These are phyloP conservation scores for Myotis daubentonii DNA, from an alignment of 2,797 vertebrate species.

Conservation along the genomic window DNA sequence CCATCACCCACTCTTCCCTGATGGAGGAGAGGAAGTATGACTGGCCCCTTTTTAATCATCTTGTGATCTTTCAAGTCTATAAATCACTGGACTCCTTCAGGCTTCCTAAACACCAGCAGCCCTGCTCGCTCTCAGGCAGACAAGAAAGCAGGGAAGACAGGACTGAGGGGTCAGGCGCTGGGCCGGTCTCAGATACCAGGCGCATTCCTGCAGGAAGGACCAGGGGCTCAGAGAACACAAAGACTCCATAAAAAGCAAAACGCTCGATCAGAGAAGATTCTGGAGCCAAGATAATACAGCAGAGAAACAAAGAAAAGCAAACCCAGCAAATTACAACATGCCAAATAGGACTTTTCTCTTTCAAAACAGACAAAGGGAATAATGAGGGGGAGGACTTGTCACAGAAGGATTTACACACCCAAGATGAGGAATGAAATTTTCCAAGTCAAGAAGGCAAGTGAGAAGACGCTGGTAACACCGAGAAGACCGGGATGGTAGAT, in stretches of 20 bases:
- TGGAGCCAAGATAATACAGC: neutral
- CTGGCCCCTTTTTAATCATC: constrained; percentile 26
- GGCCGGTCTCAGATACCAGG: neutral
- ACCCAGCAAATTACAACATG: neutral
- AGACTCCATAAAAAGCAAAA: neutral
- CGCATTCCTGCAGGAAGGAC: neutral
- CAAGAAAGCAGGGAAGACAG: neutral
- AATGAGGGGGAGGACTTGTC: neutral
- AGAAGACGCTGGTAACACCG: neutral
- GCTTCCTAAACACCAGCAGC: neutral
- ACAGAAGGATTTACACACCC: neutral
- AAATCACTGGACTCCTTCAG: constrained; percentile 39
- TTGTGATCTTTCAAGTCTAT: constrained; percentile 44
- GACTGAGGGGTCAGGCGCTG: neutral
- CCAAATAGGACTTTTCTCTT: neutral
- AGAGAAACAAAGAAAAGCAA: neutral
- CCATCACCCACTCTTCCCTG: neutral
- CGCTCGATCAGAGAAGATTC: neutral
- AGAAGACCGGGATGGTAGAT: neutral
- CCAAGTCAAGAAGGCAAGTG: neutral
- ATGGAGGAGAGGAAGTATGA: neutral
- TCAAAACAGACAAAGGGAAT: neutral
- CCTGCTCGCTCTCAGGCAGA: neutral
- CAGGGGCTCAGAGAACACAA: neutral
- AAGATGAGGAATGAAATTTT: neutral